Base-by-base conservation (phyloP, 30 jellyfish, hydroid and myxozoan genomes). In the Aurelia aurita complex sp. Pacific region DNA sequence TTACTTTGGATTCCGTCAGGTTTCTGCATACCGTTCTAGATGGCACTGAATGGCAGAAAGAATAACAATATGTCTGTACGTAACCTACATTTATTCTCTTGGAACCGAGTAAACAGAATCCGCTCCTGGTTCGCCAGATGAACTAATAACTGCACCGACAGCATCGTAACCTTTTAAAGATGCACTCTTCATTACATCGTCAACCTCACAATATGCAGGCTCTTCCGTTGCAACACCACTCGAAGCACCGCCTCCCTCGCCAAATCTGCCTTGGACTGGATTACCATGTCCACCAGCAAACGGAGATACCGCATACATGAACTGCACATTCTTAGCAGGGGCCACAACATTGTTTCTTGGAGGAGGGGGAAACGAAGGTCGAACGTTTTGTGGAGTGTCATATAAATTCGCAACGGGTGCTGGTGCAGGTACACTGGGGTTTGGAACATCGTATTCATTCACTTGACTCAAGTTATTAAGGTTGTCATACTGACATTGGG, bases 301-400 rank as follows among this genome's bases (percentile, higher is more conserved):
- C 23, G 92, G 92, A 0, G 92, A 82, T 33, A 82, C 92, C 10
- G 92, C 92, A 76, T 82, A 82, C 65, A 67, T 82, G 61, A 82
- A 82, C 80, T 82, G 90, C 61, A 71, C 16, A 23, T 62, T 70
- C 77, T 54, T 80, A 14, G 15, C 57, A 46, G 57, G 57, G 57
- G 57, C 15, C 12, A 9, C 57, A 9, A 46, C 6, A 62, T 42
- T 17, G 35, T 72, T 72, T 72, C 8, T 16, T 2, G 70, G 36
- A 61, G 70, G 70, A 13, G 38, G 70, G 12, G 70, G 70, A 5
- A n/a, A 5, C 5, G 70, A 61, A 11, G 70, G 36, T n/a, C 36
- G 70, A 46, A 46, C 57, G 10, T 61, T n/a, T 23, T 17, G 32
- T 13, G 70, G 70, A 11, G 70, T 13, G 70, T 61, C 70, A 15